Percentiles rank a stretch among this genome's conserved stretches.
Evolutionary conservation across 2,113 vertebrate species (phyloP).

Genomic region (Labeo catla): DNA sequence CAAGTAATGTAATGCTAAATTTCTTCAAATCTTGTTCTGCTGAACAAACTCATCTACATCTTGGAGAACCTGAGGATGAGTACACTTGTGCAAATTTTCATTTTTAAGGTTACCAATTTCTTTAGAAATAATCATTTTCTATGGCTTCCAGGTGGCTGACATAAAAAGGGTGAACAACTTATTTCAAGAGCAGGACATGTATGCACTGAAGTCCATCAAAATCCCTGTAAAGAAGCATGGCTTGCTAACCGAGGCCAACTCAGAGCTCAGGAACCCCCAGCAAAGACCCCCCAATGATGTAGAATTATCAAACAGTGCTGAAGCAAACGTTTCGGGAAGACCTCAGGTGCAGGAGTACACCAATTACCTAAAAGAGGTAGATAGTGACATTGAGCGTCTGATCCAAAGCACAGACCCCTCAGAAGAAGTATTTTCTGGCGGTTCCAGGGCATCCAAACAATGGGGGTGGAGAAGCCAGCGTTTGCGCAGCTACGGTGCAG

Average conservation of each 20-base stretch:
- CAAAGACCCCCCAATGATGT: conserved; percentile 29
- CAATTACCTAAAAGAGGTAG: conserved; percentile 85
- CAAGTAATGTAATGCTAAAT: background rate
- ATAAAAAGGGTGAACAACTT: conserved; percentile 94
- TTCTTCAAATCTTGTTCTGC: background rate
- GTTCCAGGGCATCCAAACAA: conserved; percentile 23
- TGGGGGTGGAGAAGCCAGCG: conserved; percentile 41
- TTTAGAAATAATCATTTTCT: background rate
- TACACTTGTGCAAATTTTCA: background rate
- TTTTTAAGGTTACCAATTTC: background rate
- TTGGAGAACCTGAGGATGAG: background rate
- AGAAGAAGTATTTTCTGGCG: conserved; percentile 45
- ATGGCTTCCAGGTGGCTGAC: conserved; percentile 84
- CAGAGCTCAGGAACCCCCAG: conserved; percentile 58
- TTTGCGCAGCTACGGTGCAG: conserved; percentile 70
- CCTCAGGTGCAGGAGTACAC: conserved; percentile 64
- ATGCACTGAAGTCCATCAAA: conserved; percentile 89
- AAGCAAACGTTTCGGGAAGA: background rate
- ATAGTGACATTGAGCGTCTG: conserved; percentile 80
- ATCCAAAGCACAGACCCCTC: conserved; percentile 73
- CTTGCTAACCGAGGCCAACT: conserved; percentile 78
- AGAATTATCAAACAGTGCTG: accelerated
- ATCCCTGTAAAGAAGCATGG: conserved; percentile 89
- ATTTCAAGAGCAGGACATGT: conserved; percentile 91
- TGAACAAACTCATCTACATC: background rate